Evolutionary conservation across 2,888 invertebrate genomes (phyloP).

Genomic region (Noctua comes): DNA sequence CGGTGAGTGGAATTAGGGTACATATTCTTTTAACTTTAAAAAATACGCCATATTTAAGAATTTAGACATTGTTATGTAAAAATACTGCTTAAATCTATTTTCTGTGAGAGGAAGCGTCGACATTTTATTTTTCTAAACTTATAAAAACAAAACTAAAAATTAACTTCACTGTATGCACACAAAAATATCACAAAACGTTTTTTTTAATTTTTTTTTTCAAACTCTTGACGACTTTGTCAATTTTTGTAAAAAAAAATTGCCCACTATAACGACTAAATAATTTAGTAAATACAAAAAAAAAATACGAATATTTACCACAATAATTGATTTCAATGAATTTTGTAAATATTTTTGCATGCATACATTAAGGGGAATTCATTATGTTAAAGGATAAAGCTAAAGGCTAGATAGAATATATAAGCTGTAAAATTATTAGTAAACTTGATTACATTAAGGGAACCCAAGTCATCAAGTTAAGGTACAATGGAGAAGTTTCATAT

Average conservation of each 20-base stretch:
- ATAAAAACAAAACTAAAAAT: slow-evolving; percentile 52
- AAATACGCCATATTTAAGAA: neutral
- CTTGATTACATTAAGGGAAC: neutral
- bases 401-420: neutral
- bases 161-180: slow-evolving; percentile 37
- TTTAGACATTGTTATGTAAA: neutral
- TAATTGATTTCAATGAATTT: neutral
- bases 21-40: neutral
- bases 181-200: slow-evolving; percentile 26
- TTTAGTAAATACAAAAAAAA: neutral
- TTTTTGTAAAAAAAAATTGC: neutral
- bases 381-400: neutral
- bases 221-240: neutral
- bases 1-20: neutral
- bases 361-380: slow-evolving; percentile 56
- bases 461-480: neutral
- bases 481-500: neutral
- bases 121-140: slow-evolving; percentile 59
- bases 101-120: slow-evolving; percentile 43
- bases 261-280: neutral
- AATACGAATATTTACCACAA: neutral
- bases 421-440: neutral
- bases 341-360: slow-evolving; percentile 52
- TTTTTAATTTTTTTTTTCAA: neutral
- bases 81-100: slow-evolving; percentile 26